Evolutionary conservation across 2,113 vertebrate genomes (phyloP), one percentile per base, ranked within the genome.

Genomic region (Butorides virescens): DNA sequence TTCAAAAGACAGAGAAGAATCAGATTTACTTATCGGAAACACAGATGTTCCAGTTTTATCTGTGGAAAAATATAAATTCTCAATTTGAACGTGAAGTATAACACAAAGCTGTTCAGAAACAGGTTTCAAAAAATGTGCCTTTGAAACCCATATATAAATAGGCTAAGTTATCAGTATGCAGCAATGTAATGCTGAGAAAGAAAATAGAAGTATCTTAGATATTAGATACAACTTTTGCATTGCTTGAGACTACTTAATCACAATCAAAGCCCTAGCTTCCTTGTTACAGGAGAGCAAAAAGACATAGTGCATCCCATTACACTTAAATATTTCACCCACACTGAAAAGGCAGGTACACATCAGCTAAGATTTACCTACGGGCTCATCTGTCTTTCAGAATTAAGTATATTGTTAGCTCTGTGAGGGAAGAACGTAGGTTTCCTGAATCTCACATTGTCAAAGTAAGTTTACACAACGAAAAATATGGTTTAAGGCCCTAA

Each of bases 291-390:
- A 29, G 3, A 62, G 14, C 25, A 84, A 62, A 49, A 49, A 44
- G 53, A n/a, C 26, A 59, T 2, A 52, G 4, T 18, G 30, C 10
- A 65, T 10, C 3, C 19, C 16, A 49, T 56, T 29, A 61, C 15
- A 32, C 19, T 62, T 50, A 23, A 67, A 52, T n/a, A 62, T 34
- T 59, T 55, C 32, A 72, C 21, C 15, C 10, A 29, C 29, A 37
- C 1, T 23, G 26, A 88, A 42, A 56, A 76, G 14, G 37, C 10
- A n/a, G 27, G 23, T 1, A 1, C 3, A 0, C 4, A 55, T 16
- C 63, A 59, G 9, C 21, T 37, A 84, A 62, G 29, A 56, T 73
- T 72, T 52, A 61, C 68, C 55, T 50, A 65, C 10, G 58, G 55
- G 44, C 16, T 39, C 58, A 65, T 4, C 13, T 39, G 6, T 49